Conservation (phyloP, 1,140 invertebrate genomes). For the Ditylenchus dipsaci region DNA sequence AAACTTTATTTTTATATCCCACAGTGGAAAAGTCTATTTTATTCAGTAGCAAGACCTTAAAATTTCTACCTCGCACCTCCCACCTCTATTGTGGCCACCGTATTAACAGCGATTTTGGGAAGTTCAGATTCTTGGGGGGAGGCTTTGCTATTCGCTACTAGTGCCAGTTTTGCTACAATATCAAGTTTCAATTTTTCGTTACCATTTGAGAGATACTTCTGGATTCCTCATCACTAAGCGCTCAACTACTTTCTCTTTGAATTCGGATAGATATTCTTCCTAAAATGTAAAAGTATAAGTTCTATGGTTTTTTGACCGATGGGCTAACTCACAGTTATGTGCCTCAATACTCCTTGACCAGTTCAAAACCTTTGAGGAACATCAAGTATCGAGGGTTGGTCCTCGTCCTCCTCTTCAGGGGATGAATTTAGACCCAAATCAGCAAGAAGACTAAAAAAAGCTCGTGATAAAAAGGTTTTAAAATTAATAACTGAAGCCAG, state of each 20-base stretch:
- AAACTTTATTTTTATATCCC: too few relatives aligned
- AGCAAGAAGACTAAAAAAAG: conserved; percentile 12
- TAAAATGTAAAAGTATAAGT: too few relatives aligned
- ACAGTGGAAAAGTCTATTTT: too few relatives aligned
- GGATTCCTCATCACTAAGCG: conserved; percentile 15
- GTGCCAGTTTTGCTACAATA: too few relatives aligned
- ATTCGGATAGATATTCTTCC: conserved; percentile 19
- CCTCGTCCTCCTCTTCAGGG: conserved; percentile 30
- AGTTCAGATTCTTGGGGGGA: too few relatives aligned
- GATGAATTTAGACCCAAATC: conserved; percentile 39
- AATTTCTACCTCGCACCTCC: too few relatives aligned
- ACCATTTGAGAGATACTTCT: not conserved
- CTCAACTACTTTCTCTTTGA: conserved; percentile 29
- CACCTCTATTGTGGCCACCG: too few relatives aligned
- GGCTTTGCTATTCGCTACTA: too few relatives aligned
- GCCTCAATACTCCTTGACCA: conserved; percentile 35
- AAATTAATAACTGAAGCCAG: conserved; percentile 9
- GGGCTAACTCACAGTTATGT: conserved; percentile 1
- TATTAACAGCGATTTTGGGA: too few relatives aligned
- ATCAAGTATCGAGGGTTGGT: conserved; percentile 34
- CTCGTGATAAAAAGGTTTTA: conserved; percentile 30
- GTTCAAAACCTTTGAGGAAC: conserved; percentile 39
- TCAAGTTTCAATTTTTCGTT: too few relatives aligned
- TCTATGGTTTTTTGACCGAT: too few relatives aligned
- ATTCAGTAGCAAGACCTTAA: too few relatives aligned